Base-by-base conservation (phyloP, 1,140 invertebrate genomes). In the Globodera rostochiensis region DNA sequence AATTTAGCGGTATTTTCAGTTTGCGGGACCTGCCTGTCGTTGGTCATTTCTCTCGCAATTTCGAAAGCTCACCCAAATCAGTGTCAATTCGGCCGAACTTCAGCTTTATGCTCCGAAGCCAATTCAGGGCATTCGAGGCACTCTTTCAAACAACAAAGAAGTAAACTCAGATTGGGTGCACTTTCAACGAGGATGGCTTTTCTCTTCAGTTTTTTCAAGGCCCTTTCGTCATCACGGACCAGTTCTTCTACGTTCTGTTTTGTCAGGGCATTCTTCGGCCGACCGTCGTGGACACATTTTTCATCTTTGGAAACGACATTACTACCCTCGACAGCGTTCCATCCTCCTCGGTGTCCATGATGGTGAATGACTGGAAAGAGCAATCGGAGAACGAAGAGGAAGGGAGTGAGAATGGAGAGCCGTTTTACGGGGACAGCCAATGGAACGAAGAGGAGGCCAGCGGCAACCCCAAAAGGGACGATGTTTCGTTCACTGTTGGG, bases 141-240 rank as follows among this genome's bases (percentile, higher is more conserved):
- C 66, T 13, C 74, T 76, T 46, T 57, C 74, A 3, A 76, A 76
- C 46, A 76, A 76, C 47, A 76, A 76, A 57, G 74, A 76, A 46
- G 74, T 57, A 45, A 64, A 53, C 50, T 11, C 19, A 15, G 57
- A 64, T 15, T 21, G n/a, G 47, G 15, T 8, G 5, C 9, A 49
- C 3, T 9, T 4, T 8, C 45, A 74, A 57, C 15, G 9, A 8
- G 53, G 7, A 36, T 75, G 13, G 15, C 47, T 60, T 19, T 45
- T 60, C 64, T 19, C n/a, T 25, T 53, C 66, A 76, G 74, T 76
- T 76, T 57, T 76, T 76, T 57, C 49, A 76, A 57, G 74, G 74
- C 15, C 74, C 74, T 57, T 76, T 76, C 46, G 74, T 76, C 66
- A 49, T 76, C 49, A 76, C 53, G 6, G 74, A 76, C n/a, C 74